Conservation (phyloP, 2,888 invertebrate genomes). For the Ceratothoa steindachneri region DNA sequence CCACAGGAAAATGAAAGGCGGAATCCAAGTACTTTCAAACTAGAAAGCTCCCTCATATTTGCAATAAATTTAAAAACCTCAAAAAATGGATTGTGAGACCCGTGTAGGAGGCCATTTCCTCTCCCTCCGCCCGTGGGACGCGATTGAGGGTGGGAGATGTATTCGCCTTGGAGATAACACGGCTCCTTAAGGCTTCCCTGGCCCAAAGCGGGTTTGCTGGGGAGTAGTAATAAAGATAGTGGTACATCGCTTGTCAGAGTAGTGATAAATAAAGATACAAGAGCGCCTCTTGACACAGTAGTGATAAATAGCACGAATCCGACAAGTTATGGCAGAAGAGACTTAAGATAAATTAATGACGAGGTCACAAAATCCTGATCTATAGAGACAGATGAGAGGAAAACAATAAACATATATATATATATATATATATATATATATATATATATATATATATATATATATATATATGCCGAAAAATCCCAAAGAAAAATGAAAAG, state of each 20-base stretch:
- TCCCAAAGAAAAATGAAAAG: too few relatives aligned
- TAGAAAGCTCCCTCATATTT: too few relatives aligned
- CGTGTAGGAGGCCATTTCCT: too few relatives aligned
- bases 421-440: background rate
- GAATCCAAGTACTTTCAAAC: too few relatives aligned
- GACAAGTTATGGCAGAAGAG: slow-evolving; percentile 41
- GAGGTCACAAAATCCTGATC: slow-evolving; percentile 41
- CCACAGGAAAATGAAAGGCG: too few relatives aligned
- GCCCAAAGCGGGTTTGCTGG: background rate
- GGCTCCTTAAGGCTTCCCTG: background rate
- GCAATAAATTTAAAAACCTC: too few relatives aligned
- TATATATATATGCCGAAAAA: slow-evolving; percentile 16
- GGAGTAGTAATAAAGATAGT: background rate
- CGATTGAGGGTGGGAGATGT: too few relatives aligned
- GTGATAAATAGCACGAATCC: slow-evolving; percentile 41
- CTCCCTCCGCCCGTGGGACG: too few relatives aligned
- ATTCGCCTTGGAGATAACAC: too few relatives aligned
- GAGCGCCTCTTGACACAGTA: too few relatives aligned
- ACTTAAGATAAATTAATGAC: slow-evolving; percentile 45
- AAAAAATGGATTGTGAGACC: too few relatives aligned
- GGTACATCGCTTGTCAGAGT: background rate
- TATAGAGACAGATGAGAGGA: slow-evolving; percentile 41
- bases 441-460: slow-evolving; percentile 16
- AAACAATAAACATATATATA: background rate
- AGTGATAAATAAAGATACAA: background rate